Evolutionary conservation across 2,113 vertebrate genomes (phyloP), one percentile per base, ranked within the genome.

Genomic region (Pipa parva): DNA sequence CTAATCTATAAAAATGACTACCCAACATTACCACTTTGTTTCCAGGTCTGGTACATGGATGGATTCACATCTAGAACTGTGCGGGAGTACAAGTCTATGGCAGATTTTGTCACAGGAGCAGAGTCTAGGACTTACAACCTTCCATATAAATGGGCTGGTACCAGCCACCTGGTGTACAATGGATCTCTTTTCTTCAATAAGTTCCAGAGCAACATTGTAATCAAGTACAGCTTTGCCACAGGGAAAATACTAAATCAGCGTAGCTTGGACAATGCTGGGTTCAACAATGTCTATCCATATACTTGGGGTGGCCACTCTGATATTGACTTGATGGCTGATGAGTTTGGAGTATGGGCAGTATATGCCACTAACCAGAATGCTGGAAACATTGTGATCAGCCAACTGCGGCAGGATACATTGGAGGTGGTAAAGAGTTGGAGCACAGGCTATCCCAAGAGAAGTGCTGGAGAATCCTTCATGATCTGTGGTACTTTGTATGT

Each of bases 321-420:
- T 73, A 98, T 99, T 0, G 96, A 99, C 63, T 81, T 99, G 55
- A 99, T 99, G 97, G 94, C 95, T 3, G 97, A 99, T 7, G 97
- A 99, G 52, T 91, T 98, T 9, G 97, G 97, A 46, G 83, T 99
- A 9, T 99, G 97, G 97, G 95, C 88, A 1, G 92, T 97, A 18
- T 99, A 99, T 2, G 96, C 96, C 7, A 99, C 97, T 67, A 99
- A 99, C 76, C 95, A 98, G 83, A 99, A 98, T 0, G 97, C 96
- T 0, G 97, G 97, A 57, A 99, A 99, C 72, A 92, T 98, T 2
- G 97, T 99, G 72, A 91, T 99, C 82, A 93, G 94, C 63, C 93
- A 94, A 65, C 85, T 99, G 4, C 92, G 97, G 71, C 90, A 90
- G 2, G 90, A 98, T 56, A 97, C 93, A 0, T 72, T 99, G 76